Percentiles rank a stretch among this genome's conserved stretches.
Evolutionary conservation across 2,797 vertebrate species (phyloP).

Genomic region (Girardinus metallicus): DNA sequence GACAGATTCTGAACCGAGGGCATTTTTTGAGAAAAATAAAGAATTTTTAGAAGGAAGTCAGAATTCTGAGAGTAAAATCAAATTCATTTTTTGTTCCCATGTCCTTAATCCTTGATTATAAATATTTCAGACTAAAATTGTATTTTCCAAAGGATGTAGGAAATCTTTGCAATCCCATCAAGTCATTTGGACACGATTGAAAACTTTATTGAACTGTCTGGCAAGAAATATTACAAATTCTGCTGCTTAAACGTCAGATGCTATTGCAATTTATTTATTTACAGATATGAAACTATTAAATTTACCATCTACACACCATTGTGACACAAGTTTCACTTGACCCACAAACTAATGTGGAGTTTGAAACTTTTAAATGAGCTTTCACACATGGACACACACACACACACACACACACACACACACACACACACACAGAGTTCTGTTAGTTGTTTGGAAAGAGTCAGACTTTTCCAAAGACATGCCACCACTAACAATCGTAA

Average conservation of each 20-base stretch:
- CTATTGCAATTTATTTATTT: not conserved
- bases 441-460: slow-evolving; percentile 7
- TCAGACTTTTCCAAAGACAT: slow-evolving; percentile 8
- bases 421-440: not conserved
- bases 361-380: slow-evolving; percentile 11
- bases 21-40: too few species aligned
- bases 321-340: not conserved
- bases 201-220: not conserved
- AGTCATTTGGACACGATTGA: not conserved
- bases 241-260: not conserved
- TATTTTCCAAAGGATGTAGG: not conserved
- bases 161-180: not conserved
- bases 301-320: not conserved
- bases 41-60: too few species aligned
- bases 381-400: not conserved
- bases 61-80: too few species aligned
- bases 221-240: not conserved
- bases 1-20: too few species aligned
- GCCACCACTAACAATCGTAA: slow-evolving; percentile 18
- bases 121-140: not conserved
- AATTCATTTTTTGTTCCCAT: too few species aligned
- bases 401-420: not conserved
- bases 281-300: not conserved
- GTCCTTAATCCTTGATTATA: too few species aligned
- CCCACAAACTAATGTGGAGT: not conserved